Base-by-base conservation (phyloP, 2,888 invertebrate genomes). In the Drosophila heteroneura region DNA sequence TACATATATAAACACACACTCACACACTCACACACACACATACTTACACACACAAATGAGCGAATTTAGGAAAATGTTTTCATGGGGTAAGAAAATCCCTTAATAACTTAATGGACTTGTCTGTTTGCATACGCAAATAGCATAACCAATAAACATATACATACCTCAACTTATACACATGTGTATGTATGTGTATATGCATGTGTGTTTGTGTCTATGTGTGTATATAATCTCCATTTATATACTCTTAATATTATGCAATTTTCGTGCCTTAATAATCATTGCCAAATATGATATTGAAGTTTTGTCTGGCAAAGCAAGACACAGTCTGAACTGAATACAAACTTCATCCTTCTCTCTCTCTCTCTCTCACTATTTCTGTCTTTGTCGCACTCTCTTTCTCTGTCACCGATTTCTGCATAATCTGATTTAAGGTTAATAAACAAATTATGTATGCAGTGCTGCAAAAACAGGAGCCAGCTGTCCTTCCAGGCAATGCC, bases 41-140 rank as follows among this genome's bases (percentile, higher is more conserved):
- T 16, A 52, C 5, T 1, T 30, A 19, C 7, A 39, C 26, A 1
- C 30, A 22, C 16, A 30, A 14, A 37, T 41, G 35, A 52, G 35
- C 5, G 26, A 35, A 53, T 65, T 33, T 28, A 5, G 28, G 44
- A 53, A 28, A 67, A 53, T 70, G 44, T 58, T 62, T 52, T 67
- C 54, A 62, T 59, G 58, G 67, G 65, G 76, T 60, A 77, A 60
- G 75, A 78, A 83, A 90, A 90, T 89, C 89, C 80, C 80, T 81
- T 91, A 90, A 90, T 91, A 90, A 86, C 87, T 84, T 90, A 91
- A 90, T 90, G 90, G 82, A 86, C 82, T 76, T 76, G 66, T 69
- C 70, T 84, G 78, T 81, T 78, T 83, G 79, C 79, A 73, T 73
- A 79, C 68, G 63, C 60, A 83, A 60, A 68, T 59, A 58, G 63